Conservation (phyloP, 1,140 invertebrate genomes). For the Zaprionus tsacasi region DNA sequence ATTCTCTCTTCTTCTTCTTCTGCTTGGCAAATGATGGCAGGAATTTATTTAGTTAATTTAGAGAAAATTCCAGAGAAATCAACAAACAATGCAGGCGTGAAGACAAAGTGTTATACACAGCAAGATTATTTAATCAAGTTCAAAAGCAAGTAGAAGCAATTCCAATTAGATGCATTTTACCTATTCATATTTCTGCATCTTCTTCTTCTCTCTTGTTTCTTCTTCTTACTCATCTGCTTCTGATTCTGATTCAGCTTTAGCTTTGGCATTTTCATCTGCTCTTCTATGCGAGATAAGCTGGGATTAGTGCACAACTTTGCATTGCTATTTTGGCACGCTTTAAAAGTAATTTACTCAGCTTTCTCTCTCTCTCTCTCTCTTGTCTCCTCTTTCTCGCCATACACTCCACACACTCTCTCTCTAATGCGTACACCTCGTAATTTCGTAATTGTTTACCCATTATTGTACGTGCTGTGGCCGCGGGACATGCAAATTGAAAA, state of each 20-base stretch:
- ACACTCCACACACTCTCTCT: neutral
- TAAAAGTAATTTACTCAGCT: constrained; percentile 16
- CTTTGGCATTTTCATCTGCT: neutral
- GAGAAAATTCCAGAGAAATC: neutral
- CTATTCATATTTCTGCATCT: neutral
- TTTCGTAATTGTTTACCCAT: constrained; percentile 18
- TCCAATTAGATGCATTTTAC: neutral
- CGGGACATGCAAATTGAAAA: constrained; percentile 44
- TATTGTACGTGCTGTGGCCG: constrained; percentile 12
- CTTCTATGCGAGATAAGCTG: neutral
- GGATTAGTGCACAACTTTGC: neutral
- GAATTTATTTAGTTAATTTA: neutral
- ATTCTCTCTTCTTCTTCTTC: neutral
- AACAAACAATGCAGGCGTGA: neutral
- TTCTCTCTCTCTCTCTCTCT: neutral
- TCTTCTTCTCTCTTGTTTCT: neutral
- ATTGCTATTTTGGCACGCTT: constrained; percentile 13
- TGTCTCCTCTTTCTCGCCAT: neutral
- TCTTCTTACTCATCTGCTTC: neutral
- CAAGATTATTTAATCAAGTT: neutral
- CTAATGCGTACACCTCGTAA: neutral
- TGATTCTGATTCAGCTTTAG: neutral
- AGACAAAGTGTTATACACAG: neutral
- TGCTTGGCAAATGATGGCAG: neutral
- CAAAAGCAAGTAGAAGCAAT: neutral